Base-by-base conservation (phyloP, 2,888 invertebrate species). In the Antheraea assamensis region DNA sequence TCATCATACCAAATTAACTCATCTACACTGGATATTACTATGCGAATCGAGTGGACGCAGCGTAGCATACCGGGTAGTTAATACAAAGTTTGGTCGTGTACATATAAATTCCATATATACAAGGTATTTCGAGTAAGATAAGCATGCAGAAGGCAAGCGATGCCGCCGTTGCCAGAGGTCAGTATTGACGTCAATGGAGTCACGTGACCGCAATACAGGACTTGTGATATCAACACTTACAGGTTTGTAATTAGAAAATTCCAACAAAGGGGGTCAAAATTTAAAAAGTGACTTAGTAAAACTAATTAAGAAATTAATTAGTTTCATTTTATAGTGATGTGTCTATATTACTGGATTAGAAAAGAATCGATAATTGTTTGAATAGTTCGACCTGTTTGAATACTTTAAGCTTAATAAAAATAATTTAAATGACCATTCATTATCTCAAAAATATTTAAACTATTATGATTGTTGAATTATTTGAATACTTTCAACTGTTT, bases 101-200 rank as follows among this genome's bases (percentile, higher is more conserved):
- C 68, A 35, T 68, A 68, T 35, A 68, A 24, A 35, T 68, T 64
- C 30, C 27, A 77, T 78, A 80, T 78, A 78, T 85, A 86, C 86
- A 86, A 88, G 89, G 89, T 90, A 91, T 91, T 91, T 90, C 80
- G 90, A 88, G 83, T 87, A 81, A 85, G 93, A 93, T 95, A 93
- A 92, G 92, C 87, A 82, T 81, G 83, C 87, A 87, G 87, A 87
- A 91, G 90, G 92, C 89, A 90, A 88, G 88, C 89, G 89, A 86
- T 88, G 91, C 88, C 80, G 85, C 83, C 85, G 85, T 82, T 83
- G 82, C 84, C 94, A 95, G 96, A 96, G 96, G 96, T 96, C 96
- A 96, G 93, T 91, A 96, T 96, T 96, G 96, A 96, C 96, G 96
- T 96, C 96, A 96, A 96, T 96, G 92, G 92, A 84, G 89, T 95